A percentile compares a stretch with the other conserved stretches of the same genome.
These are phyloP conservation scores for Pomatorhinus ruficollis DNA, from an alignment of 2,113 vertebrate genomes.

Conservation along the genomic window DNA sequence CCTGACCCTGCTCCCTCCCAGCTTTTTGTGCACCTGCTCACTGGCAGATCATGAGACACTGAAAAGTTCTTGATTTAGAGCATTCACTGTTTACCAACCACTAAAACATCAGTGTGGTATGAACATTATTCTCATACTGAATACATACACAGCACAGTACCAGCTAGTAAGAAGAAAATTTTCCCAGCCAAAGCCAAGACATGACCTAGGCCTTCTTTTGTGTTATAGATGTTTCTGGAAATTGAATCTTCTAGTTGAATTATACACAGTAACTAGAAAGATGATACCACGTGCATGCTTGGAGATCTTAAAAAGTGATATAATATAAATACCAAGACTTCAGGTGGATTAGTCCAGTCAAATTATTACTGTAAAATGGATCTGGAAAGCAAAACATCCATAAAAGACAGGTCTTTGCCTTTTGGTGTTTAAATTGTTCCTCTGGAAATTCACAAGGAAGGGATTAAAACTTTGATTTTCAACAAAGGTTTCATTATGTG, in stretches of 20 bases:
- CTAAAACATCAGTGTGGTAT: background rate
- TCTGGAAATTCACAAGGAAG: background rate
- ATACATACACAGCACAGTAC: background rate
- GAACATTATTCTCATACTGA: background rate
- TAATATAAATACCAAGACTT: background rate
- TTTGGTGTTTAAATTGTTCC: background rate
- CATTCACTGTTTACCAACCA: background rate
- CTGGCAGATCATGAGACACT: background rate
- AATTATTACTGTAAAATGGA: background rate
- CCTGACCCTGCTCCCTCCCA: background rate
- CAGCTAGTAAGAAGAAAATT: background rate
- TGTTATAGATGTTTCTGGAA: background rate
- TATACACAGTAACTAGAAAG: background rate
- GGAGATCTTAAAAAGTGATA: background rate
- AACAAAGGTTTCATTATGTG: background rate
- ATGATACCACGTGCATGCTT: fast-evolving
- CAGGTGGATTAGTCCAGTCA: background rate
- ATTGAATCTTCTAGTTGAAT: background rate
- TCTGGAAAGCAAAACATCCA: background rate
- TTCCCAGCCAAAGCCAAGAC: background rate
- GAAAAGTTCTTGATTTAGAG: background rate
- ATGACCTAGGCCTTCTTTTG: background rate
- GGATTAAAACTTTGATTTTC: background rate
- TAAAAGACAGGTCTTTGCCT: background rate
- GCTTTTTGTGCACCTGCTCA: background rate